Evolutionary conservation across 2,113 vertebrate species (phyloP).

Genomic region (Pteropus alecto): DNA sequence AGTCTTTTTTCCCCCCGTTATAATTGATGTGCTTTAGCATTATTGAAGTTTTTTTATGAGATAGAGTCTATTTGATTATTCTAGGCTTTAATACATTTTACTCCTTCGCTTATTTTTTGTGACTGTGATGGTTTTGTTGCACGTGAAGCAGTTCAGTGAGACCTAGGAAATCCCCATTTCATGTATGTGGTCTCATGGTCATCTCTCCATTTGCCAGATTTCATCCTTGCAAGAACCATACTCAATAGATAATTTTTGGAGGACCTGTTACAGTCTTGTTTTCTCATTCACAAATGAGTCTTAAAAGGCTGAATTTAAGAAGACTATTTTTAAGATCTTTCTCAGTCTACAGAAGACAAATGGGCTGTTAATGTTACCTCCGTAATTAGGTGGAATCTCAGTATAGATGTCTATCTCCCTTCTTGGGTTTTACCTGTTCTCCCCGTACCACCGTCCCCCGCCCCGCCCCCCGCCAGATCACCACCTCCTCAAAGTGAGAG

Average conservation of each 20-base stretch:
- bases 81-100: neutral
- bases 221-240: neutral
- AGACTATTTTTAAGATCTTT: conserved; percentile 4
- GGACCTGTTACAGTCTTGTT: neutral
- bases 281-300: conserved; percentile 26
- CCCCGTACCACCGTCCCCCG: too few relatives aligned
- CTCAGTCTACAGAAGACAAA: neutral
- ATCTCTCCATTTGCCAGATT: neutral
- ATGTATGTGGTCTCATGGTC: neutral
- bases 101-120: neutral
- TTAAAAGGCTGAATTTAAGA: conserved; percentile 21
- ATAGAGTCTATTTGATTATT: neutral
- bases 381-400: neutral
- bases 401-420: neutral
- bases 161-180: neutral
- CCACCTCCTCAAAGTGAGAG: neutral
- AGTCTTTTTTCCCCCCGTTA: neutral
- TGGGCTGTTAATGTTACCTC: neutral
- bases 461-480: neutral
- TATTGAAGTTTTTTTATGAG: neutral
- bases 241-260: conserved; percentile 25
- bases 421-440: neutral
- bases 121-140: neutral
- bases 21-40: neutral
- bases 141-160: neutral